phyloP scores from a whole-genome alignment of 1,140 invertebrate genomes.

The Tetramorium simillimum region DNA sequence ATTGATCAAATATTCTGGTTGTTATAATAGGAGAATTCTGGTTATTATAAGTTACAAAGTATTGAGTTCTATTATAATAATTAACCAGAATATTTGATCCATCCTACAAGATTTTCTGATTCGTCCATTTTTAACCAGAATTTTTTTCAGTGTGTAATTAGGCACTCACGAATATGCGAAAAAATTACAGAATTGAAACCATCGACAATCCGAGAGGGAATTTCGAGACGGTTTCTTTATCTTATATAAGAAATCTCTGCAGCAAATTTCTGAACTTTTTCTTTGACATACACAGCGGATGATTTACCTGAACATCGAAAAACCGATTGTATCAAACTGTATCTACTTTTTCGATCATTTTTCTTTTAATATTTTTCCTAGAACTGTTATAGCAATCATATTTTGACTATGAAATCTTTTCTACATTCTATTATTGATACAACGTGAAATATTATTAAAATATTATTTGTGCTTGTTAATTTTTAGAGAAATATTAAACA shows the following conservation, averaged over 20 bases:
- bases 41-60: too few relatives aligned
- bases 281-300: neutral
- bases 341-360: neutral
- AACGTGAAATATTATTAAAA: neutral
- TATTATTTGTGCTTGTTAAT: neutral
- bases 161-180: conserved; percentile 47
- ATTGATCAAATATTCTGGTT: too few relatives aligned
- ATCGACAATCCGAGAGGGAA: conserved; percentile 58
- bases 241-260: neutral
- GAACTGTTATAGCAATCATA: neutral
- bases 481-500: neutral
- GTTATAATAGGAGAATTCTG: too few relatives aligned
- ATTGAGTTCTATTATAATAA: too few relatives aligned
- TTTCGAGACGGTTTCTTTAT: conserved; percentile 64
- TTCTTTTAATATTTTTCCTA: neutral
- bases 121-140: too few relatives aligned
- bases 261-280: neutral
- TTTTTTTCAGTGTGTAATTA: conserved; percentile 48
- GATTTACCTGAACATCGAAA: neutral
- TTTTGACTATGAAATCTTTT: neutral
- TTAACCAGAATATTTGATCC: too few relatives aligned
- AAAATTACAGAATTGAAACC: conserved; percentile 41
- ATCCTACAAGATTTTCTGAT: too few relatives aligned
- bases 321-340: conserved; percentile 1
- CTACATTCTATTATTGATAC: neutral